These are phyloP conservation scores for Darevskia nairensis DNA, from an alignment of 2,797 vertebrate genomes.

Conservation along the genomic window DNA sequence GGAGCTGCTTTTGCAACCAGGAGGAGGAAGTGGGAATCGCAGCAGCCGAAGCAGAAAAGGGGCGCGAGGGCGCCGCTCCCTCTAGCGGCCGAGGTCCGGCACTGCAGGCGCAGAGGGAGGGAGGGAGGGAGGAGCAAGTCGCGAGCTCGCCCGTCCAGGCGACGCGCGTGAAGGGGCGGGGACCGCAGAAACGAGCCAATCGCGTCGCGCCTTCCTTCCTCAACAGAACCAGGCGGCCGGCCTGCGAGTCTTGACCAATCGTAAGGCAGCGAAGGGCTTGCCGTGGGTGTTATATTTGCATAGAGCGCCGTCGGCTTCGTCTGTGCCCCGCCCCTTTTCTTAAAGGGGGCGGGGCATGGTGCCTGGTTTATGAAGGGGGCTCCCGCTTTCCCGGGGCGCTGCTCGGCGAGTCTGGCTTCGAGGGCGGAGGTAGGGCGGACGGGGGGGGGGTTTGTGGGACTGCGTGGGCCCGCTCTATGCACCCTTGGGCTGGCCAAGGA, in stretches of 20 bases:
- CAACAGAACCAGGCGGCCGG: fast-evolving
- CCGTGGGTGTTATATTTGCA: neutral
- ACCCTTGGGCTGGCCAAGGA: too few relatives aligned
- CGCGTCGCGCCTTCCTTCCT: neutral
- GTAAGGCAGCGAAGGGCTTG: neutral
- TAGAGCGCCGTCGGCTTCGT: too few relatives aligned
- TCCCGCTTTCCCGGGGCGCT: neutral
- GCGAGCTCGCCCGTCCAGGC: neutral
- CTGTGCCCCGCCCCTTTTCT: neutral
- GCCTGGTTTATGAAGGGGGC: fast-evolving
- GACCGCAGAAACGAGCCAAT: neutral
- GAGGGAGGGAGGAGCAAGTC: too few relatives aligned
- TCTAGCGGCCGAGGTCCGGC: fast-evolving
- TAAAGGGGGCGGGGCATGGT: neutral
- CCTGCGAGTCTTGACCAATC: neutral
- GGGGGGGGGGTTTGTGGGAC: too few relatives aligned
- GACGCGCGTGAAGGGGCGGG: neutral
- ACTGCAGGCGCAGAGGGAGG: neutral
- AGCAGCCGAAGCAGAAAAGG: slow-evolving; percentile 12
- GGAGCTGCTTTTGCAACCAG: neutral
- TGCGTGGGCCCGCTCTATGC: too few relatives aligned
- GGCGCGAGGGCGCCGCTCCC: neutral
- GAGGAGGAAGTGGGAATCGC: slow-evolving; percentile 41
- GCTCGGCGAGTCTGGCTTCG: too few relatives aligned
- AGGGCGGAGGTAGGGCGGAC: neutral